Evolutionary conservation across 2,888 invertebrate species (phyloP), one percentile per base, ranked within the genome.

Genomic region (Cenopis cana): DNA sequence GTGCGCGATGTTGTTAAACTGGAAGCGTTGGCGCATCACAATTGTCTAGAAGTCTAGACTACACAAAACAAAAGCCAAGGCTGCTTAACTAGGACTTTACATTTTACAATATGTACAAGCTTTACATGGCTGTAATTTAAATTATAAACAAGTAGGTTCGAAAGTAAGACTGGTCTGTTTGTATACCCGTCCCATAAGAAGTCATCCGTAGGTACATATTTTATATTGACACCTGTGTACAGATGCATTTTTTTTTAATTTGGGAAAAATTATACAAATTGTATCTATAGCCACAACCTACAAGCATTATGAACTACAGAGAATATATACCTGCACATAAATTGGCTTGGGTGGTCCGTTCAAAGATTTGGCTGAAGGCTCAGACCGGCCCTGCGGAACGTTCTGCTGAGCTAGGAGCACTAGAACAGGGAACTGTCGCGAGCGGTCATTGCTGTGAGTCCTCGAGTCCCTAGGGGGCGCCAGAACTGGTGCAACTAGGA

Each of bases 371-470:
- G 88, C 83, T 68, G 86, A 86, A 0, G 85, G 85, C 68, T 90
- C 89, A 11, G 72, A 73, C 2, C 85, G 82, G 14, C 66, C 72
- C 67, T 83, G 77, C 0, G 80, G 72, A 6, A 79, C 82, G 72
- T 89, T 80, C 29, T 81, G 77, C 55, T 82, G 88, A 8, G 92
- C 82, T 14, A 90, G 81, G 20, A 93, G 84, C 69, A 93, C 85
- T 65, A 93, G 79, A 33, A 93, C 89, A 1, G 93, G 93, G 76
- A 91, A 93, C 83, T 92, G 93, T 36, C 91, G 79, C 29, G 93
- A 82, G 20, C 92, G 82, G 68, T 89, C 90, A 17, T 85, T 87
- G 56, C 79, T 86, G 55, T 88, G 89, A 1, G 82, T 80, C 75
- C 85, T 84, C 0, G 90, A 87, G 73, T 88, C 90, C 78, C 87